A percentile compares a stretch with the other conserved stretches of the same genome.
Conservation (phyloP, 2,797 vertebrate genomes). For the Sternotherus odoratus region DNA sequence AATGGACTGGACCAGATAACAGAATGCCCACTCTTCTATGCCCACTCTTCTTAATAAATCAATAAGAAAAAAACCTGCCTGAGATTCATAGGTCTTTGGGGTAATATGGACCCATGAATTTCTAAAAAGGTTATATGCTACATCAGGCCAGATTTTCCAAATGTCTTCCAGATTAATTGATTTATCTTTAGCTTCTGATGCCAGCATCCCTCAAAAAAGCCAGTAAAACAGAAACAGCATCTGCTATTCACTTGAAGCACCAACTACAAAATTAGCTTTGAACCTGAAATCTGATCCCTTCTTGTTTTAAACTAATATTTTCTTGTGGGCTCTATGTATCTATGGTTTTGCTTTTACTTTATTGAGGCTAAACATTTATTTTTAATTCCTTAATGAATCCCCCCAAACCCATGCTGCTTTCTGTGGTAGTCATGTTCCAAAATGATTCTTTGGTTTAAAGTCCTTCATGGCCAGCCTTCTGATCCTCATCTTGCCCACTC, state of each 20-base stretch:
- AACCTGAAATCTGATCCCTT: not conserved
- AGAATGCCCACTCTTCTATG: not conserved
- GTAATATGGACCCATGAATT: not conserved
- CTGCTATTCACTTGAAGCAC: not conserved
- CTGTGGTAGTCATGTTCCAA: not conserved
- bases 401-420: not conserved
- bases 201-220: constrained; percentile 11
- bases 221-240: not conserved
- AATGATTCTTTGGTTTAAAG: not conserved
- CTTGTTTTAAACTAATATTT: not conserved
- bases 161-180: not conserved
- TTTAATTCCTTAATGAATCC: not conserved
- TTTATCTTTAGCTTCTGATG: not conserved
- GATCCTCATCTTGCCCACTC: not conserved
- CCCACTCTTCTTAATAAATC: constrained; percentile 23
- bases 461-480: not conserved
- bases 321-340: too few species aligned
- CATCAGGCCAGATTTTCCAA: not conserved
- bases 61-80: not conserved
- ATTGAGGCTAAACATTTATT: not conserved
- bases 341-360: not conserved
- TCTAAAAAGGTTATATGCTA: constrained; percentile 41
- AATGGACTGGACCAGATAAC: not conserved
- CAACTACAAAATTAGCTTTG: not conserved
- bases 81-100: constrained; percentile 21